Evolutionary conservation across 1,140 invertebrate species (phyloP).

Genomic region (Bemisia tabaci): DNA sequence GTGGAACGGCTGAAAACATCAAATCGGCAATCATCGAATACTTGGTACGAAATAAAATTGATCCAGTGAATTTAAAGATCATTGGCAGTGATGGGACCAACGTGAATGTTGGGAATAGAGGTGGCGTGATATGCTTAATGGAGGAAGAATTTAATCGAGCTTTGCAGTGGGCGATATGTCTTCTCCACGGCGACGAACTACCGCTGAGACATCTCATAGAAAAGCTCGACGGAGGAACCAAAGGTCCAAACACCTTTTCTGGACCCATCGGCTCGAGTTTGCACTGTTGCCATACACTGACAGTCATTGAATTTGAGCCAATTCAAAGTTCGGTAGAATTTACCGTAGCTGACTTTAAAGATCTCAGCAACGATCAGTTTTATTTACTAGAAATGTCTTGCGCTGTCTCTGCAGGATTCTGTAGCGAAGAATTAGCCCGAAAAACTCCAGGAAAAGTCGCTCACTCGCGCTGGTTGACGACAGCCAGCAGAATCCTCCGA

Average conservation of each 20-base stretch:
- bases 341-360: no score
- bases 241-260: constrained; percentile 21
- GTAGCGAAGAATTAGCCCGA: constrained; percentile 16
- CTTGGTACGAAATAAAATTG: constrained; percentile 9
- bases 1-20: constrained; percentile 18
- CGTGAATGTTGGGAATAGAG: constrained; percentile 8
- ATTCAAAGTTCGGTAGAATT: constrained; percentile 13
- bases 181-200: constrained; percentile 25
- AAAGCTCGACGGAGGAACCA: constrained; percentile 22
- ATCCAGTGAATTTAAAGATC: constrained; percentile 5
- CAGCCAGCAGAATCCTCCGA: constrained; percentile 20
- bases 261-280: constrained; percentile 22
- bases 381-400: constrained; percentile 24
- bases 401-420: constrained; percentile 14
- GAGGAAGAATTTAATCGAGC: constrained; percentile 16
- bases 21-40: constrained; percentile 16
- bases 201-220: constrained; percentile 24
- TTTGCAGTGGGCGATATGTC: constrained; percentile 23
- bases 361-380: constrained; percentile 25
- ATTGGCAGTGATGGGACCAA: constrained; percentile 15
- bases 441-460: constrained; percentile 16
- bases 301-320: constrained; percentile 18
- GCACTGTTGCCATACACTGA: constrained; percentile 20
- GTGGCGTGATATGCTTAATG: constrained; percentile 12
- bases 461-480: constrained; percentile 21